Evolutionary conservation across 2,888 invertebrate species (phyloP), one percentile per base, ranked within the genome.

Genomic region (Masnerella sp.): DNA sequence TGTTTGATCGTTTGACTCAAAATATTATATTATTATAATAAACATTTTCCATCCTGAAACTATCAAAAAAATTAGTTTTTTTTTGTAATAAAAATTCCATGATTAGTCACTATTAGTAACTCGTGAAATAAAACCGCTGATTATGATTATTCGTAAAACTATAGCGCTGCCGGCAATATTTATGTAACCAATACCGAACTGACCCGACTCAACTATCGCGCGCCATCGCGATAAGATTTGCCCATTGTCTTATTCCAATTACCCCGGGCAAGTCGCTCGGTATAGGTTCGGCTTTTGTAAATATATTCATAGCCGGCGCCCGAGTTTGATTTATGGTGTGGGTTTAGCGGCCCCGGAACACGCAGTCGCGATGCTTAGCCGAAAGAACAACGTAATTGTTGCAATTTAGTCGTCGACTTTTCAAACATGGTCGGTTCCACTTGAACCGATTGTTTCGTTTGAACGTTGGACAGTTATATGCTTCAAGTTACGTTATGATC

Each of bases 331-430:
- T 59, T 45, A 59, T 11, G 45, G 36, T 56, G 28, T 54, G 14
- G 22, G 28, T 58, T 58, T 45, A 45, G 45, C 22, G 34, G 52
- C 52, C 14, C 25, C 34, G 43, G 17, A 59, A 36, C 59, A 36
- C 20, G 25, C 22, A 59, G 36, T 47, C 32, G 18, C 9, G 5
- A 12, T 7, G 22, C 18, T 54, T 42, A 17, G 45, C 58, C 14
- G 12, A 58, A 58, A 58, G 45, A 58, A 56, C 56, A 45, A 58
- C 32, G 45, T 34, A 34, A 58, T 58, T 12, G 58, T 43, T 25
- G 40, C 28, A 28, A 40, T 40, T 54, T 40, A 7, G 22, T 14
- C 17, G 15, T 25, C 28, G 28, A n/a, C n/a, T 28, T 28, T 9
- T 28, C 28, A 28, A 28, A n/a, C n/a, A n/a, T n/a, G n/a, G n/a